These are phyloP conservation scores for Drosophila atripex DNA, from an alignment of 2,888 invertebrate species.

Conservation along the genomic window DNA sequence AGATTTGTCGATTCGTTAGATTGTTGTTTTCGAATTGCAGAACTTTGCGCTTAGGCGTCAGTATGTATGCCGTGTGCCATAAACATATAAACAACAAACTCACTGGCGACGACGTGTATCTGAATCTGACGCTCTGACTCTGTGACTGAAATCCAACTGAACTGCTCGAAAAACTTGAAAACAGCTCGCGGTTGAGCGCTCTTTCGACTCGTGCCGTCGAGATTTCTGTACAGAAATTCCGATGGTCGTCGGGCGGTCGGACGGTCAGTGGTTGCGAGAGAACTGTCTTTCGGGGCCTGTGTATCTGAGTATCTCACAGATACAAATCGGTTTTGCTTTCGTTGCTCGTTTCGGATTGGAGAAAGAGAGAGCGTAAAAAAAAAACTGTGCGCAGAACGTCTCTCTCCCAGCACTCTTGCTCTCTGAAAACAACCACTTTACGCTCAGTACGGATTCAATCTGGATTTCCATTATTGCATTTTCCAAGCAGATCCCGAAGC, in stretches of 20 bases:
- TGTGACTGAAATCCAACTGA: constrained; percentile 76
- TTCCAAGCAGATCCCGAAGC: constrained; percentile 53
- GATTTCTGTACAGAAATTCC: constrained; percentile 75
- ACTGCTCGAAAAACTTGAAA: constrained; percentile 64
- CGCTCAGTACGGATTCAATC: constrained; percentile 52
- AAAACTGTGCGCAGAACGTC: constrained; percentile 6
- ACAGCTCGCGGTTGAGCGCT: constrained; percentile 35
- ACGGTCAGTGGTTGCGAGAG: constrained; percentile 63
- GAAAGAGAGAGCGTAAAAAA: too few species aligned
- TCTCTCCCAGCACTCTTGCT: neutral
- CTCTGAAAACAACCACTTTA: constrained; percentile 72
- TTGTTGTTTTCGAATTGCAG: constrained; percentile 33
- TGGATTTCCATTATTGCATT: constrained; percentile 59
- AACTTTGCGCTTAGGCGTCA: constrained; percentile 45
- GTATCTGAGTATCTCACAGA: constrained; percentile 44
- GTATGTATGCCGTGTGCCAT: constrained; percentile 37
- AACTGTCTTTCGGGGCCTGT: neutral
- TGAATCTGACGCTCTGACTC: constrained; percentile 63
- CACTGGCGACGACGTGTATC: constrained; percentile 63
- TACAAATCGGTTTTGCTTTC: constrained; percentile 62
- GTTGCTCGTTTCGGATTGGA: constrained; percentile 53
- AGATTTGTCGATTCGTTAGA: constrained; percentile 20
- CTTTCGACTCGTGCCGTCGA: constrained; percentile 17
- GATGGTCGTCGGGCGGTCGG: constrained; percentile 51
- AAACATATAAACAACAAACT: constrained; percentile 78